Base-by-base conservation (phyloP, 1,140 invertebrate genomes). In the Drosophila setifemur region DNA sequence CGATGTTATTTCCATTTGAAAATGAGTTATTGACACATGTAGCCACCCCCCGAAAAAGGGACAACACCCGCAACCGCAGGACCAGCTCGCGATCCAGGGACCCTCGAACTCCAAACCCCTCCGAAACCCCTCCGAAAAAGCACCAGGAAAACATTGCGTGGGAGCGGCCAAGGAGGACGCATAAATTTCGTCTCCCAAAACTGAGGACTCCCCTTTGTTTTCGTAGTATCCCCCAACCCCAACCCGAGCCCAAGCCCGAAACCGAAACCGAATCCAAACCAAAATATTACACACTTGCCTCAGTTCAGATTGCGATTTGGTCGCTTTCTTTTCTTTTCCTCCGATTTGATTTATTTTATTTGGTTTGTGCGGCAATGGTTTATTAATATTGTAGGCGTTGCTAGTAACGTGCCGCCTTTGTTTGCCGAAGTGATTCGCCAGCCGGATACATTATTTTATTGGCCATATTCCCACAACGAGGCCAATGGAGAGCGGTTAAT, bases 261-360 rank as follows among this genome's bases (percentile, higher is more conserved):
- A n/a, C n/a, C n/a, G n/a, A n/a, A n/a, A n/a, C n/a, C n/a, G n/a
- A n/a, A n/a, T n/a, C n/a, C n/a, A n/a, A n/a, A 11, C n/a, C 31
- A 33, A 37, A 37, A 37, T 14, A 44, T 72, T 54, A 77, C 73
- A 82, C 73, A 57, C 63, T 70, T 58, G 48, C 77, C 54, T 75
- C 77, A 47, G 63, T 81, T 77, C 66, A 50, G 66, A 86, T 63
- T 79, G 79, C 70, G 81, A 79, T 86, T 85, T 85, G 75, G 75
- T 86, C 66, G 73, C 67, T 74, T 79, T 79, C 68, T 64, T 50
- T 75, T 50, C 45, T 29, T 64, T 50, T 75, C 47, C 45, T 29
- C 33, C 71, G 74, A 89, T 89, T 89, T 89, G 86, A 89, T 89
- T 89, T 89, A 89, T 89, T 89, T 89, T 89, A 89, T 89, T 89